A percentile compares a stretch with the other conserved stretches of the same genome.
Conservation (phyloP, 2,113 vertebrate species). For the Leptosomus discolor region DNA sequence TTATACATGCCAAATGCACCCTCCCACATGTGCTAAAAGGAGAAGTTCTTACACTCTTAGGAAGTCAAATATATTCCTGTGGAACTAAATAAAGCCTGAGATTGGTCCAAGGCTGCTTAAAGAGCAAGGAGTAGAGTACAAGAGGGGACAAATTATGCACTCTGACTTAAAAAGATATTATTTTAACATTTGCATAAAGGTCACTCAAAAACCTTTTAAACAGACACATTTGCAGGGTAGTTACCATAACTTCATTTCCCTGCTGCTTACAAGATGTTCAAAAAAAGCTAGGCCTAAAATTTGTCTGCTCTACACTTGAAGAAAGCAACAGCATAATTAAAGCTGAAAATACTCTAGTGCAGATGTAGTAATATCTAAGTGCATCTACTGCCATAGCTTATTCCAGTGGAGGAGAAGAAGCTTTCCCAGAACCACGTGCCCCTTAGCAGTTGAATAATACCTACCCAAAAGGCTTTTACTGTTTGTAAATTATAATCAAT, state of each 20-base stretch:
- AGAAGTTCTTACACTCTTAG: conserved; percentile 15
- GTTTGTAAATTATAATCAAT: neutral
- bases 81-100: conserved; percentile 45
- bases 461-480: neutral
- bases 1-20: neutral
- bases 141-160: neutral
- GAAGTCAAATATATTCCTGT: conserved; percentile 6
- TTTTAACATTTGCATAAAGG: neutral
- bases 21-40: neutral
- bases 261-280: neutral
- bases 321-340: conserved; percentile 19
- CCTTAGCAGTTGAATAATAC: neutral
- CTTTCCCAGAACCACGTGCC: neutral
- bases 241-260: neutral
- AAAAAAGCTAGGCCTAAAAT: neutral
- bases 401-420: conserved; percentile 16
- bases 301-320: neutral
- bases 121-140: neutral
- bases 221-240: neutral
- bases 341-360: conserved; percentile 5
- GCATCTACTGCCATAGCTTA: neutral
- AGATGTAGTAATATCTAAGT: neutral
- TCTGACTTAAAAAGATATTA: neutral
- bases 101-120: neutral
- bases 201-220: neutral